A percentile compares a stretch with the other conserved stretches of the same genome.
phyloP scores from a whole-genome alignment of 1,140 invertebrate genomes.

The Solenopsis invicta region DNA sequence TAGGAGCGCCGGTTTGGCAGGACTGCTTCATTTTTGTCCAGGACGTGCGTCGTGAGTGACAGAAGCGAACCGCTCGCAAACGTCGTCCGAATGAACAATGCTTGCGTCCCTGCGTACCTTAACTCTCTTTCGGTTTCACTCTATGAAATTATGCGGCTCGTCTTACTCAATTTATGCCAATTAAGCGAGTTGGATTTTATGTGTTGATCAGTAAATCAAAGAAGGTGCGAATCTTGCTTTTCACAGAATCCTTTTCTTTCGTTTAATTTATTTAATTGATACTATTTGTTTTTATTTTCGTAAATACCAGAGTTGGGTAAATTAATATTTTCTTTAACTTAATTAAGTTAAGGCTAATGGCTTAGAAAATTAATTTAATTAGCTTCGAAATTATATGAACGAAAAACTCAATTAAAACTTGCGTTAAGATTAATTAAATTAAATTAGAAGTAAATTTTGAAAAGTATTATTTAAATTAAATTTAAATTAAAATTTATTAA shows the following conservation, averaged over 20 bases:
- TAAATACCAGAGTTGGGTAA: too few species aligned
- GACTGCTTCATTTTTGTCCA: slow-evolving; percentile 60
- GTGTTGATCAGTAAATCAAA: slow-evolving; percentile 18
- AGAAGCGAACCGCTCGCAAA: slow-evolving; percentile 18
- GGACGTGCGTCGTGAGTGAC: slow-evolving; percentile 34
- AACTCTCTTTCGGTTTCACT: slow-evolving; percentile 24
- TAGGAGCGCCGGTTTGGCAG: slow-evolving; percentile 66
- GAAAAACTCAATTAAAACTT: too few species aligned
- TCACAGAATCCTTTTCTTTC: neutral
- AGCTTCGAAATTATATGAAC: too few species aligned
- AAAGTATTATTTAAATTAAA: too few species aligned
- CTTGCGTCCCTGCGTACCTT: slow-evolving; percentile 6
- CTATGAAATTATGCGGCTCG: slow-evolving; percentile 28
- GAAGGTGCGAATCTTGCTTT: neutral
- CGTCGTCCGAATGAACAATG: slow-evolving; percentile 20
- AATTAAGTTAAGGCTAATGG: too few species aligned
- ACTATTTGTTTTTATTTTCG: neutral
- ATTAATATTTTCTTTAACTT: too few species aligned
- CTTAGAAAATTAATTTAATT: too few species aligned
- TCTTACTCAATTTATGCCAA: slow-evolving; percentile 40
- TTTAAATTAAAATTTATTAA: too few species aligned
- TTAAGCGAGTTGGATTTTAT: slow-evolving; percentile 19
- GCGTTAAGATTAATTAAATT: too few species aligned
- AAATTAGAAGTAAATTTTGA: too few species aligned
- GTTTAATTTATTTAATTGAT: slow-evolving; percentile 15